Evolutionary conservation across 2,113 vertebrate species (phyloP).

Genomic region (Meriones unguiculatus): DNA sequence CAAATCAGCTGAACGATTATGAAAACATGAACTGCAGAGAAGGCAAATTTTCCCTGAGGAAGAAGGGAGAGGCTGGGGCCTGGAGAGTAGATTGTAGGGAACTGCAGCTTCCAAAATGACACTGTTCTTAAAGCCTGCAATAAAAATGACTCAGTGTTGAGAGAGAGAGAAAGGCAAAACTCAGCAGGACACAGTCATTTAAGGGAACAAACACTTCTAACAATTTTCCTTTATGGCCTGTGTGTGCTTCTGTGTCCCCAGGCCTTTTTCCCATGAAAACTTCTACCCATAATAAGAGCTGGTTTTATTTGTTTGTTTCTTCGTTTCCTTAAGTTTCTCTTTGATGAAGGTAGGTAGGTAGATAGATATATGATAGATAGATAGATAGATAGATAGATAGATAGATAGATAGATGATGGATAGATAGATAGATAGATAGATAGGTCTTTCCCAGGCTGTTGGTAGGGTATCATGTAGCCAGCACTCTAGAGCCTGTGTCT

Average conservation of each 20-base stretch:
- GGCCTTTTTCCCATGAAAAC: neutral
- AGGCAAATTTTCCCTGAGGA: neutral
- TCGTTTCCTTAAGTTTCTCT: neutral
- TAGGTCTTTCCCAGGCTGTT: neutral
- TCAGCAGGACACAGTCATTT: constrained; percentile 12
- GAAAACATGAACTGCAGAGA: neutral
- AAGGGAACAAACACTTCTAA: neutral
- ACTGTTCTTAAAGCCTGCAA: neutral
- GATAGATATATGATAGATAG: neutral
- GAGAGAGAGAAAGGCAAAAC: neutral
- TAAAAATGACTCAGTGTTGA: constrained; percentile 10
- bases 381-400: too few relatives aligned
- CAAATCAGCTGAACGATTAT: neutral
- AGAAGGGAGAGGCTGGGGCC: neutral
- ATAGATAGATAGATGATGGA: too few relatives aligned
- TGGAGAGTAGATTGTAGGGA: neutral
- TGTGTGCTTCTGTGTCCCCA: neutral
- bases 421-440: neutral
- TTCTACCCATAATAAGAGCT: neutral
- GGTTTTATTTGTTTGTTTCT: neutral
- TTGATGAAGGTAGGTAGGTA: neutral
- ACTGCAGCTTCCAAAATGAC: neutral
- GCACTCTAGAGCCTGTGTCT: neutral
- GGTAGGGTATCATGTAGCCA: neutral
- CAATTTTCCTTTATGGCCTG: neutral